Conservation (phyloP, 2,888 invertebrate genomes). For the Poecilobothrus nobilitatus region DNA sequence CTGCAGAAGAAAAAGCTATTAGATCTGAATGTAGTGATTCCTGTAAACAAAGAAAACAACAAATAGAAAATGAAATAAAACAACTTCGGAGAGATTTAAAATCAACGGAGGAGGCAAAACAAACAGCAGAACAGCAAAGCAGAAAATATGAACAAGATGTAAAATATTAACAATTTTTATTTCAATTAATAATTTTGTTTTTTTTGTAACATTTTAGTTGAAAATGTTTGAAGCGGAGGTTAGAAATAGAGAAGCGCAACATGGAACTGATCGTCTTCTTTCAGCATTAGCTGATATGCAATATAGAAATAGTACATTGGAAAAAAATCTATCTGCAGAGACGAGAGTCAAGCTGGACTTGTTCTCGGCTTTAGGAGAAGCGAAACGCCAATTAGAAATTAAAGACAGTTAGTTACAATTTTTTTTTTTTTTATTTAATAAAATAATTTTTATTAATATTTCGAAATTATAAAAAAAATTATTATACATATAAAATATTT, state of each 20-base stretch:
- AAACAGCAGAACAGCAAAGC: slow-evolving; percentile 39
- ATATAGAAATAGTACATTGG: slow-evolving; percentile 85
- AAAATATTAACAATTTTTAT: slow-evolving; percentile 10
- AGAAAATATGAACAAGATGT: slow-evolving; percentile 44
- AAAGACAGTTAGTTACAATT: slow-evolving; percentile 60
- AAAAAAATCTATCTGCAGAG: slow-evolving; percentile 90
- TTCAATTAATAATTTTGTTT: background rate
- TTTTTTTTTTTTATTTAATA: background rate
- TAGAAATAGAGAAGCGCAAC: slow-evolving; percentile 40
- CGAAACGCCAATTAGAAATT: slow-evolving; percentile 80
- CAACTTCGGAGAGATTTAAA: slow-evolving; percentile 57
- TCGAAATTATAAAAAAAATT: too few relatives aligned
- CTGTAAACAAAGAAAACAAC: slow-evolving; percentile 57
- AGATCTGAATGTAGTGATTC: slow-evolving; percentile 57
- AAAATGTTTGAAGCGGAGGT: slow-evolving; percentile 41
- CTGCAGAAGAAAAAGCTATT: slow-evolving; percentile 45
- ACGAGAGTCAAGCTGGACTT: slow-evolving; percentile 96
- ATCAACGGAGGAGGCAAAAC: slow-evolving; percentile 57
- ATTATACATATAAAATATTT: slow-evolving; percentile 2
- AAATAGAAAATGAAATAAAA: slow-evolving; percentile 61
- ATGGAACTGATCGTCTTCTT: slow-evolving; percentile 66
- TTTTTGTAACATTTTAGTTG: slow-evolving; percentile 28
- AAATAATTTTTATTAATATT: background rate
- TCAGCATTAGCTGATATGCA: slow-evolving; percentile 73
- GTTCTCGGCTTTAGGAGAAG: slow-evolving; percentile 93